A percentile compares a stretch with the other conserved stretches of the same genome.
These are phyloP conservation scores for Fulica atra DNA, from an alignment of 2,113 vertebrate genomes.

Conservation along the genomic window DNA sequence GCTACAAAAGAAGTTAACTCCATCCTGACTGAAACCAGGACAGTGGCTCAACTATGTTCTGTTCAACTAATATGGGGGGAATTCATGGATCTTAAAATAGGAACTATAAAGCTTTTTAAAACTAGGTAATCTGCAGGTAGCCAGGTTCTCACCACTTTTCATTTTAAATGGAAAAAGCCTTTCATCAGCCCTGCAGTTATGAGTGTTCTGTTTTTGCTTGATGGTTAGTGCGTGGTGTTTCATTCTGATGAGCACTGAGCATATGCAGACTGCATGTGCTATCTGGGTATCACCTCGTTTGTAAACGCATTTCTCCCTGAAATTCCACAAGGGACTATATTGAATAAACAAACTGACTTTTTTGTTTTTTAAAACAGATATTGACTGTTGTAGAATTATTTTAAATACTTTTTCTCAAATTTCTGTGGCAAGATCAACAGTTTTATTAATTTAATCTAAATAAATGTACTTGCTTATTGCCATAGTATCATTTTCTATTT, in stretches of 20 bases:
- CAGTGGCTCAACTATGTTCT: neutral
- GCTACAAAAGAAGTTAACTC: no score
- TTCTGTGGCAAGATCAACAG: neutral
- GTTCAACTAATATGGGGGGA: neutral
- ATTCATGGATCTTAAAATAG: neutral
- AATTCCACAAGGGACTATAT: neutral
- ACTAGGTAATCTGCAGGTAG: neutral
- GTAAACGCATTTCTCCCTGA: neutral
- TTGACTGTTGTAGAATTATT: neutral
- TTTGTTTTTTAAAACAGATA: neutral
- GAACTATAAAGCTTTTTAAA: neutral
- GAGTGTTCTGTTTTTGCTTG: neutral
- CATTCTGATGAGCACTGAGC: neutral
- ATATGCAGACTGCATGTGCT: neutral
- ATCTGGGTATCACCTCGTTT: neutral
- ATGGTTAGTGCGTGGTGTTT: neutral
- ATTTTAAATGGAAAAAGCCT: neutral
- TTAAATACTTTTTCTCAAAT: neutral
- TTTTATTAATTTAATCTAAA: neutral
- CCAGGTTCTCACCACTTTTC: rapidly evolving
- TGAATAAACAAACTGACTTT: neutral
- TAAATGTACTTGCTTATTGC: neutral
- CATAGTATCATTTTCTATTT: neutral
- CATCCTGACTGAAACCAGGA: no score
- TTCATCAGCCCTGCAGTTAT: neutral